Base-by-base conservation (phyloP, 2,888 invertebrate genomes). In the Dicranocentrus wangi region DNA sequence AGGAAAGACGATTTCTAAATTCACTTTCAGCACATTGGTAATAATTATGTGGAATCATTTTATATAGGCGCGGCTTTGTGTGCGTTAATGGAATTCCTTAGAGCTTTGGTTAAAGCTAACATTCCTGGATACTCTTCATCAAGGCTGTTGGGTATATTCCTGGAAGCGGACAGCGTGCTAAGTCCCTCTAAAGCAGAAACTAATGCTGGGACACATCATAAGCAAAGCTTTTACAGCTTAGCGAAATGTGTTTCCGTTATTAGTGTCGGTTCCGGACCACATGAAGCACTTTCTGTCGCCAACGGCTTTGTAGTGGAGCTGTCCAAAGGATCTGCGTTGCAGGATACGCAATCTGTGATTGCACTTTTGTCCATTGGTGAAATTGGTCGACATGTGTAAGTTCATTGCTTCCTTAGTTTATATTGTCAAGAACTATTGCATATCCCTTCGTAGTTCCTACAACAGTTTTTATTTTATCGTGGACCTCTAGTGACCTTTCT, bases 221-320 rank as follows among this genome's bases (percentile, higher is more conserved):
- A 92, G 55, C 89, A 92, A 89, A 97, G 98, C 19, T 98, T 95
- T 90, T 96, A 97, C 89, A 98, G 98, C 25, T 91, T 99, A 87
- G 98, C 99, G 5, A 98, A 98, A 89, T 98, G 97, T 89, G 96
- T 98, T 71, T 98, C 98, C 5, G 96, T 97, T 0, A 92, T 99
- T 73, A 96, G 96, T 15, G 93, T 95, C 70, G 85, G 85, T 5
- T 93, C 93, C 63, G 94, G 94, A 88, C 92, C 92, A 2, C 89
- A 91, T 43, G 93, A 94, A 87, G 94, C 94, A 1, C 89, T 93
- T 23, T 91, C 91, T 17, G 89, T 90, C 28, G 89, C 90, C 51
- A 87, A 82, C 43, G 28, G 91, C 93, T 58, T 93, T 93, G 21
- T 91, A 91, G 55, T 91, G 92, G 87, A 91, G 93, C 86, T 91